phyloP scores from a whole-genome alignment of 2,797 vertebrate species.

The Otus scops region DNA sequence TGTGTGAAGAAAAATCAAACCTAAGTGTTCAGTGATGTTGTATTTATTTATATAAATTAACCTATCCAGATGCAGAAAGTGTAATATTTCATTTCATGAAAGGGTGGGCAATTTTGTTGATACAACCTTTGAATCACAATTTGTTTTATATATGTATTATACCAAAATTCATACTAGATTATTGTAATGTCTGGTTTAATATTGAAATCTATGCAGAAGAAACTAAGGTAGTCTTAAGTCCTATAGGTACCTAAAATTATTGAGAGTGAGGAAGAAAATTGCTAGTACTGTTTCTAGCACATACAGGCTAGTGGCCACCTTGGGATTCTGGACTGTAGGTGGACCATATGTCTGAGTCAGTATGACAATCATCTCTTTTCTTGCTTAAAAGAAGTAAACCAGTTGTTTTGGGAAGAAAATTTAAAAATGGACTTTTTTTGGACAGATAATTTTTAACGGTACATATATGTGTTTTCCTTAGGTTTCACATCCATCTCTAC shows the following conservation, averaged over 20 bases:
- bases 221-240: background rate
- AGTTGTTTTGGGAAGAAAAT: background rate
- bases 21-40: background rate
- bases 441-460: background rate
- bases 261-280: background rate
- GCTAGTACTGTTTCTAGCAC: background rate
- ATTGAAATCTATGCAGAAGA: background rate
- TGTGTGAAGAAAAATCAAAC: background rate
- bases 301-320: background rate
- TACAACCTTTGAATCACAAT: background rate
- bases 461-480: constrained; percentile 23
- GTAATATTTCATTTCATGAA: background rate
- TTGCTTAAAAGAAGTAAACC: background rate
- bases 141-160: background rate
- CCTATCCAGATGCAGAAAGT: background rate
- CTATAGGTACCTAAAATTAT: background rate
- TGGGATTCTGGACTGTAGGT: background rate
- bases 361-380: background rate
- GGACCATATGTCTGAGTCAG: background rate
- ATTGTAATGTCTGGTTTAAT: background rate
- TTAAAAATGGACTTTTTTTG: background rate
- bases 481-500: constrained; percentile 94
- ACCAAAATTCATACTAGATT: background rate
- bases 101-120: background rate
- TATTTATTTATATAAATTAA: background rate